phyloP scores from a whole-genome alignment of 1,140 invertebrate genomes.

The Drosophila santomea region DNA sequence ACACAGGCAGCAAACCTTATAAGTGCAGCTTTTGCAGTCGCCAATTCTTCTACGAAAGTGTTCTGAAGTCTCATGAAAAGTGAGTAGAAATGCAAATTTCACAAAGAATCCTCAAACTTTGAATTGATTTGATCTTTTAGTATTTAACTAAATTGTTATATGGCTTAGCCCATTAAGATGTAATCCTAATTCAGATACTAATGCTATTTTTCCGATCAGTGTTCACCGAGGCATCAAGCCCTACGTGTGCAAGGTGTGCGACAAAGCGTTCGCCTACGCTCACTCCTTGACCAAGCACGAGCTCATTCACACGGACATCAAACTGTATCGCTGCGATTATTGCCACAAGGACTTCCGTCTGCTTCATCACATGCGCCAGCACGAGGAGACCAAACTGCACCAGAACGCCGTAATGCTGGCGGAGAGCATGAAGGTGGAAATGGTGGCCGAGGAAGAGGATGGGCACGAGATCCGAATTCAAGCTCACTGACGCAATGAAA shows the following conservation, averaged over 20 bases:
- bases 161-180: too few relatives aligned
- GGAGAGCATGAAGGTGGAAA: conserved; percentile 57
- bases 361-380: conserved; percentile 81
- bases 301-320: conserved; percentile 77
- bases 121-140: too few relatives aligned
- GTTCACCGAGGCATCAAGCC: conserved; percentile 79
- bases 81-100: conserved; percentile 17
- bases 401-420: conserved; percentile 73
- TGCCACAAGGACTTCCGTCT: conserved; percentile 79
- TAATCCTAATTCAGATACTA: not conserved
- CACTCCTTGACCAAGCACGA: conserved; percentile 79
- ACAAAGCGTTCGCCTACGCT: conserved; percentile 77
- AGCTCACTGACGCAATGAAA: conserved; percentile 3
- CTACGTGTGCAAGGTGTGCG: conserved; percentile 76
- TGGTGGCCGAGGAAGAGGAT: conserved; percentile 37
- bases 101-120: too few relatives aligned
- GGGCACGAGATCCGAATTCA: conserved; percentile 19
- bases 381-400: conserved; percentile 75
- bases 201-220: conserved; percentile 20
- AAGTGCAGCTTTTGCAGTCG: conserved; percentile 79
- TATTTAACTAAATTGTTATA: too few relatives aligned
- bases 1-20: conserved; percentile 76
- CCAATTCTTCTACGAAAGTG: conserved; percentile 80
- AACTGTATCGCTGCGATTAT: conserved; percentile 74
- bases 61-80: conserved; percentile 77